Base-by-base conservation (phyloP, 2,113 vertebrate species). In the Carassius gibelio region DNA sequence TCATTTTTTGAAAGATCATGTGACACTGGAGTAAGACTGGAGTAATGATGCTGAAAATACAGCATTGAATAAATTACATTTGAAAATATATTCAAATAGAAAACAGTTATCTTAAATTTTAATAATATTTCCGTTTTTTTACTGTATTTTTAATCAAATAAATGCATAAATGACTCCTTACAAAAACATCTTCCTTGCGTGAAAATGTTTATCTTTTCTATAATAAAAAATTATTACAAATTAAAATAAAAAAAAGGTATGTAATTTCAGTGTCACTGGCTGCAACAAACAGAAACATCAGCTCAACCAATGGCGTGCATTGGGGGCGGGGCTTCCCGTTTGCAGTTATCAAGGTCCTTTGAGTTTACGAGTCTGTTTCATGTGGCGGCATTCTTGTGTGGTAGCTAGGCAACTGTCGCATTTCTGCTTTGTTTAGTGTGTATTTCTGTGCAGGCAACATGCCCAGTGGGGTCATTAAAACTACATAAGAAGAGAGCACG, bases 341-440 rank as follows among this genome's bases (percentile, higher is more conserved):
- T 30, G 72, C 4, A 59, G 75, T 19, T 59, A n/a, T 59, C 6
- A 45, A 11, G 19, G 38, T 17, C 6, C 55, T 23, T 64, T 23
- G 34, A 62, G 59, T 66, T 66, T 48, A 14, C 13, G 9, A 42
- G 34, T 79, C 19, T 1, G n/a, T 68, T 82, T 52, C 48, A 57
- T 55, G 50, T 34, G 50, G 48, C 10, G 2, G 23, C 79, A 81
- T 81, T 69, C 42, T 68, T 68, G 26, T 81, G 45, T 21, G 36
- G 84, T 88, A 84, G 69, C 87, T 81, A 74, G 75, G 82, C 77
- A 82, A 86, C 84, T 21, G 7, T 36, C 15, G n/a, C 61, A 76
- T 59, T 64, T 84, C 6, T 79, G 57, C 26, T 57, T 55, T 14
- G 64, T 85, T 76, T 86, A 72, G 7, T 36, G 76, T 59, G 52